Evolutionary conservation across 2,113 vertebrate species (phyloP).

Genomic region (Istiophorus platypterus): DNA sequence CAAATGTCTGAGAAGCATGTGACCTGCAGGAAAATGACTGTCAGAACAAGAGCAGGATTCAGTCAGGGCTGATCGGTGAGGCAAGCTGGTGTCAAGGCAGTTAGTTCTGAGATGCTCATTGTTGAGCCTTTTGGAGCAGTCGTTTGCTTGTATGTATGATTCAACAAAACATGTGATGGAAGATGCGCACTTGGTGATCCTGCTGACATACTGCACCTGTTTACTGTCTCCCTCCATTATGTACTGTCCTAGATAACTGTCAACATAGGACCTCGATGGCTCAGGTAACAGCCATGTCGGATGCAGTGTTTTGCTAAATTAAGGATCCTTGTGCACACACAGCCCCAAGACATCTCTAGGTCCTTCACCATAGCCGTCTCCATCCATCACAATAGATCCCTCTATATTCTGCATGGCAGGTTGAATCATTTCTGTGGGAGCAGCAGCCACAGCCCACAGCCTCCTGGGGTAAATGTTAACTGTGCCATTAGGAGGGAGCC

Average conservation of each 20-base stretch:
- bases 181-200: constrained; percentile 25
- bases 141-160: constrained; percentile 34
- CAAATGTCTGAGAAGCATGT: constrained; percentile 31
- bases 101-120: constrained; percentile 26
- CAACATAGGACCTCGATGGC: constrained; percentile 34
- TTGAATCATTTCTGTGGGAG: constrained; percentile 75
- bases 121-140: constrained; percentile 31
- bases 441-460: constrained; percentile 69
- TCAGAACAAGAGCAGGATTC: constrained; percentile 20
- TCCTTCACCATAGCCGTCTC: constrained; percentile 37
- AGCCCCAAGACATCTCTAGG: constrained; percentile 49
- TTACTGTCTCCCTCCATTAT: constrained; percentile 53
- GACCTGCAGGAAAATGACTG: constrained; percentile 20
- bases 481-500: constrained; percentile 65
- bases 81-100: constrained; percentile 33
- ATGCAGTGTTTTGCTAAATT: constrained; percentile 62
- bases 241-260: constrained; percentile 39
- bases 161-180: constrained; percentile 47
- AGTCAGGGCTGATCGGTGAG: constrained; percentile 28
- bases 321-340: constrained; percentile 47
- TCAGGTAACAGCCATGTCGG: constrained; percentile 41
- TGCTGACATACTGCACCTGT: constrained; percentile 44
- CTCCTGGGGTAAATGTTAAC: constrained; percentile 79
- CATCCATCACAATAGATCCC: constrained; percentile 67
- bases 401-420: constrained; percentile 55